A percentile compares a stretch with the other conserved stretches of the same genome.
Evolutionary conservation across 2,888 invertebrate genomes (phyloP).

Genomic region (Apamea crenata): DNA sequence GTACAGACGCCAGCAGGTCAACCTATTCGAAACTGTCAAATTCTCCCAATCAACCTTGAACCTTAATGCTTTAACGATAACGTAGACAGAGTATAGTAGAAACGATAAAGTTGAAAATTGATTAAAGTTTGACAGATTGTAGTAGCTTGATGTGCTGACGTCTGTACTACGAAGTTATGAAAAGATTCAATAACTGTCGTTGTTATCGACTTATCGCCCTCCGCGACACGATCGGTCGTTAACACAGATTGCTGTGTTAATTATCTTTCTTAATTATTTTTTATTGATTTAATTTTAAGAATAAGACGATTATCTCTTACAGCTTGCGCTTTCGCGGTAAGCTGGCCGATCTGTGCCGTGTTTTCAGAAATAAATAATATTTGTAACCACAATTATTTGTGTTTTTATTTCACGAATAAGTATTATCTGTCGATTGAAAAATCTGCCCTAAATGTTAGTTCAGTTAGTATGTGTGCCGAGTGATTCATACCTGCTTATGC

Average conservation of each 20-base stretch:
- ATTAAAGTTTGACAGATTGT: no score
- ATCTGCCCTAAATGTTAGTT: no score
- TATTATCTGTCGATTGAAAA: no score
- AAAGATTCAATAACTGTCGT: constrained; percentile 5
- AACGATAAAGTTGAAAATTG: no score
- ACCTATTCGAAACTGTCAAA: no score
- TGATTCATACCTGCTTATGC: constrained; percentile 93
- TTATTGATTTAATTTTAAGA: neutral
- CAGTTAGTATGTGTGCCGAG: neutral
- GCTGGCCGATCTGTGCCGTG: neutral
- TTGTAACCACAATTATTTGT: neutral
- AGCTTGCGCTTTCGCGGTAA: neutral
- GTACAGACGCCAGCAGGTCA: no score
- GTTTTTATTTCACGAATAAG: no score
- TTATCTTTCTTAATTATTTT: constrained; percentile 7
- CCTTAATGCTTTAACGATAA: no score
- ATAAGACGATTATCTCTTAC: neutral
- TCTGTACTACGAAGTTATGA: neutral
- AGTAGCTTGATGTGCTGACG: no score
- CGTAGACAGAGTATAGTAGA: no score
- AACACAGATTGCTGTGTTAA: constrained; percentile 7
- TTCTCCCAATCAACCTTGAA: no score
- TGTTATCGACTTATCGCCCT: neutral
- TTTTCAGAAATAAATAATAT: neutral
- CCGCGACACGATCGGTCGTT: neutral